Evolutionary conservation across 1,140 invertebrate genomes (phyloP), one percentile per base, ranked within the genome.

Genomic region (Ceratina calcarata): DNA sequence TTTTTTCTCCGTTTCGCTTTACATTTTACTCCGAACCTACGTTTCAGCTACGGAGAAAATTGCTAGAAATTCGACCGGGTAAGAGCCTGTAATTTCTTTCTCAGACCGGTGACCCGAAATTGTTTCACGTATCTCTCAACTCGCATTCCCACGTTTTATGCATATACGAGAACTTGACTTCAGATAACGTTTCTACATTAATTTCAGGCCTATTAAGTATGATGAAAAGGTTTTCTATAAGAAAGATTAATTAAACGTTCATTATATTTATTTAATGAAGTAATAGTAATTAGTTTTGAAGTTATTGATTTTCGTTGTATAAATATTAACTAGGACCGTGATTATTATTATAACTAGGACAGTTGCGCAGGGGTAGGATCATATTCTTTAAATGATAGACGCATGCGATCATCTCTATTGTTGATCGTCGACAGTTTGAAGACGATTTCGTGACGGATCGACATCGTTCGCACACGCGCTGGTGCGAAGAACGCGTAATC

Each of bases 401-500:
- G 72, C 78, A 76, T 68, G 78, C 71, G 27, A 68, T 8, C 64
- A 80, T 78, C 57, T 62, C 77, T 27, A 1, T 51, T 6, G 18
- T n/a, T n/a, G n/a, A n/a, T n/a, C n/a, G n/a, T n/a, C n/a, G n/a
- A n/a, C n/a, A n/a, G n/a, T n/a, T n/a, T 16, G 18, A 57, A 24
- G 53, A 67, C 66, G 65, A 68, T 79, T 84, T 70, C 78, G 82
- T 82, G 80, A 74, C 61, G 83, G 45, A 85, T 82, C 79, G 74
- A 74, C 70, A 75, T 85, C 65, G 18, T 20, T 18, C 58, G 49
- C 64, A n/a, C 49, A 20, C 71, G 83, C 76, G 82, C 83, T 84
- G 83, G 83, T 86, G 84, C 86, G 86, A 87, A 87, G 86, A 87
- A 86, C 70, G 87, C 72, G 83, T 71, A 85, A 87, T 87, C 57